Evolutionary conservation across 2,888 invertebrate species (phyloP), one percentile per base, ranked within the genome.

Genomic region (Pemphredon lugubris): DNA sequence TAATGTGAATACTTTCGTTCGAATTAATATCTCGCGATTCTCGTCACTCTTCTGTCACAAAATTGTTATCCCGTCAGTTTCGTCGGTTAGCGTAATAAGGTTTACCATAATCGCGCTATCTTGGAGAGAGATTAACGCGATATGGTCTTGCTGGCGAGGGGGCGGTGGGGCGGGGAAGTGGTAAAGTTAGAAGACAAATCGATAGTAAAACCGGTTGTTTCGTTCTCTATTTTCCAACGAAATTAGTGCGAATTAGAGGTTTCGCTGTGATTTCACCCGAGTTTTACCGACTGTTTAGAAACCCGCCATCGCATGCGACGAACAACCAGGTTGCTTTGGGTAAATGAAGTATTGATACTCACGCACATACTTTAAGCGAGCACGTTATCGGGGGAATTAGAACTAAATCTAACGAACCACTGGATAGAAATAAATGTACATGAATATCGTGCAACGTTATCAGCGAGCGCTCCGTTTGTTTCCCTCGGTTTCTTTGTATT

Each of bases 271-370:
- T 55, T 61, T 39, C 45, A 40, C 40, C 13, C 30, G 26, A 50
- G 53, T 66, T 66, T 77, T 66, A 64, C 73, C 11, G 40, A 47
- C 20, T 69, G 70, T 65, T 70, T 67, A 68, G 50, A 53, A n/a
- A 68, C 50, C 45, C 54, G 40, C 13, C 44, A 14, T 64, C 55
- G 66, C 70, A 78, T 69, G 67, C 67, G 64, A 74, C 61, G 58
- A 66, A 74, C 57, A 70, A 66, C 50, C 51, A 47, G 42, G 20
- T 60, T 30, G 48, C 23, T 71, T 63, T 44, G 37, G 40, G 60
- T 30, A 57, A 75, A 66, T 72, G 55, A 66, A 71, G 61, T 61
- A 50, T 61, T 71, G 44, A 50, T 61, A 61, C 48, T 37, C 73
- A 69, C 64, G 64, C 64, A 47, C 44, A 20, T 37, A 50, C 30